These are phyloP conservation scores for Coregonus suidteri DNA, from an alignment of 2,797 vertebrate genomes.

Conservation along the genomic window DNA sequence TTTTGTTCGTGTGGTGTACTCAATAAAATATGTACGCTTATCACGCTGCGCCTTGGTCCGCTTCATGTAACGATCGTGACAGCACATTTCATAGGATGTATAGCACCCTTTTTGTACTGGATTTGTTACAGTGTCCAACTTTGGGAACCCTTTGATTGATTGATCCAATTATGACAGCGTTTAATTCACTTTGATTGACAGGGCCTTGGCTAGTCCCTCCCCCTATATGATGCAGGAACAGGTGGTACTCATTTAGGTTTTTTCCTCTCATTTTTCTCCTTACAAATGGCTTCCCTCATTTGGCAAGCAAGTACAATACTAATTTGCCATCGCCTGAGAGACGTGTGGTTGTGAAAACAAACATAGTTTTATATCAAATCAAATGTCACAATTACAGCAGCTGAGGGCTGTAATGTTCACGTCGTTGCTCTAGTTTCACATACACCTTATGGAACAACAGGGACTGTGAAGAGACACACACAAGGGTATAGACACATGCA, in stretches of 20 bases:
- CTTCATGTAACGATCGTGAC: too few species aligned
- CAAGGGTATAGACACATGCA: too few species aligned
- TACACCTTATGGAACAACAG: background rate
- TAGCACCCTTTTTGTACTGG: too few species aligned
- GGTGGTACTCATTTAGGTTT: conserved; percentile 26
- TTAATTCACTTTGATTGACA: conserved; percentile 17
- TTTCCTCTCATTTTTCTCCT: conserved; percentile 20
- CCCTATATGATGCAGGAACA: conserved; percentile 7
- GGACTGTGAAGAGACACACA: too few species aligned
- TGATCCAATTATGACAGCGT: background rate
- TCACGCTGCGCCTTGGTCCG: too few species aligned
- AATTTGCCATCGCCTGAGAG: conserved; percentile 12
- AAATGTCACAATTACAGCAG: conserved; percentile 23
- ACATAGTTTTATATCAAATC: conserved; percentile 31
- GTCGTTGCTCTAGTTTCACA: conserved; percentile 18
- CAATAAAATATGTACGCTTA: too few species aligned
- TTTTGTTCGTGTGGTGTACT: too few species aligned
- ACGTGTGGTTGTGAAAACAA: conserved; percentile 35
- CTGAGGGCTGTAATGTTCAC: conserved; percentile 12
- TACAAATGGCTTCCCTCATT: conserved; percentile 22
- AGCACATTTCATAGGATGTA: too few species aligned
- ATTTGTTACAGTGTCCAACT: too few species aligned
- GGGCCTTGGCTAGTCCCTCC: conserved; percentile 19
- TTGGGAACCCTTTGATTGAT: too few species aligned
- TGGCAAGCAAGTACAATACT: conserved; percentile 13